A percentile compares a stretch with the other conserved stretches of the same genome.
Conservation (phyloP, 1,140 invertebrate species). For the Drosophila busckii region DNA sequence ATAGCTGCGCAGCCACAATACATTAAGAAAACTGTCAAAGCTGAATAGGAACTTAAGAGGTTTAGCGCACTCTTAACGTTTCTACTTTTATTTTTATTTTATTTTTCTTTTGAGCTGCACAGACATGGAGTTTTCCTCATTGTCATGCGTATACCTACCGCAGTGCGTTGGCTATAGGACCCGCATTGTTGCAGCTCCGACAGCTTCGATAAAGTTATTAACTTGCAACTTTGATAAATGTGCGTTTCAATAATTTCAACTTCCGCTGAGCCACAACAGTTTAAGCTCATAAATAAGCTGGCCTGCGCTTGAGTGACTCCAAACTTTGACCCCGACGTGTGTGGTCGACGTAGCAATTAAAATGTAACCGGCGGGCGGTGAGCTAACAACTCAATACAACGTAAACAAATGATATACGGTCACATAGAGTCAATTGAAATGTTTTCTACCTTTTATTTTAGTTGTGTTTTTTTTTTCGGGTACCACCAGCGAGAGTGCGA, state of each 20-base stretch:
- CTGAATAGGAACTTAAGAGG: conserved; percentile 76
- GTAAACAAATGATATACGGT: conserved; percentile 77
- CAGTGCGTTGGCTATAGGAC: too few species aligned
- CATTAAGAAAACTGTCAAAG: conserved; percentile 74
- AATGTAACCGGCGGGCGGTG: conserved; percentile 53
- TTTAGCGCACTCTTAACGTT: conserved; percentile 68
- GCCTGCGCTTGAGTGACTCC: neutral
- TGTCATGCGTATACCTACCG: neutral
- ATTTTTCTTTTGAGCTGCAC: neutral
- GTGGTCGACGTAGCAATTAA: conserved; percentile 56
- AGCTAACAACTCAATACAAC: conserved; percentile 74
- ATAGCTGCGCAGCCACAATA: conserved; percentile 62
- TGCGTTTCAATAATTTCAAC: conserved; percentile 24
- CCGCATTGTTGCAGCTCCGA: conserved; percentile 28
- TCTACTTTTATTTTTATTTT: conserved; percentile 15
- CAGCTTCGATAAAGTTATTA: conserved; percentile 56
- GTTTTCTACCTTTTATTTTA: too few species aligned
- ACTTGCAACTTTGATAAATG: conserved; percentile 45
- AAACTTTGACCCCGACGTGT: conserved; percentile 41
- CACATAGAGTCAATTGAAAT: conserved; percentile 42
- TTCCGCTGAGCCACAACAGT: conserved; percentile 35
- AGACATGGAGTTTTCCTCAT: too few species aligned
- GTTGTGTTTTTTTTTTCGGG: conserved; percentile 14
- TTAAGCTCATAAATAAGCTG: conserved; percentile 41
- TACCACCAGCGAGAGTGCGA: conserved; percentile 14